phyloP scores from a whole-genome alignment of 2,888 invertebrate genomes.

The Octodonta nipae region DNA sequence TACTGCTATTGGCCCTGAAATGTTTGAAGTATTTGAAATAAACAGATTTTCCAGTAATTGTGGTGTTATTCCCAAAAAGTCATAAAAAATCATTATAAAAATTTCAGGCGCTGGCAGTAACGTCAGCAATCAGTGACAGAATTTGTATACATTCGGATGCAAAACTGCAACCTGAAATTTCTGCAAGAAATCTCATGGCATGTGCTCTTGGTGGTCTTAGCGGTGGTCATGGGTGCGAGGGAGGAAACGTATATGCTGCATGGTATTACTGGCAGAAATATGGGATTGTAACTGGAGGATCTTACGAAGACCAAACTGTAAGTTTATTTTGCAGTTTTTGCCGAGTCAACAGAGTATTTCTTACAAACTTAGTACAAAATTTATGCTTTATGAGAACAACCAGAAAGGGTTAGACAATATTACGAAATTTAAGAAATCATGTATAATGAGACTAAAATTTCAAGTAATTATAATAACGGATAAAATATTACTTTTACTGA shows the following conservation, averaged over 20 bases:
- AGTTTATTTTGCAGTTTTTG: no score
- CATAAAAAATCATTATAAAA: neutral
- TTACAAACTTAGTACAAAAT: no score
- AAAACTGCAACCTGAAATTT: slow-evolving; percentile 53
- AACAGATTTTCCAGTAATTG: neutral
- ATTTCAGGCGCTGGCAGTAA: slow-evolving; percentile 59
- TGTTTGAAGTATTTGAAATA: no score
- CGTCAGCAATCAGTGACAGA: slow-evolving; percentile 74
- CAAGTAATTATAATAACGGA: no score
- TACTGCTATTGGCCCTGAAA: no score
- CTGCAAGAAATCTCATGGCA: slow-evolving; percentile 66
- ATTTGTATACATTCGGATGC: slow-evolving; percentile 65
- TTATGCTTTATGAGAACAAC: no score
- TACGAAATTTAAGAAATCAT: no score
- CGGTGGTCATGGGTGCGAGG: slow-evolving; percentile 72
- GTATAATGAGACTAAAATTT: no score
- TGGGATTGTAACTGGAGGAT: slow-evolving; percentile 79
- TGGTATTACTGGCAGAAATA: slow-evolving; percentile 71
- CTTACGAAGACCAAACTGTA: no score
- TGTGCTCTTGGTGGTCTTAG: slow-evolving; percentile 41
- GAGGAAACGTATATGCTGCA: slow-evolving; percentile 64
- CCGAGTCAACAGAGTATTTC: no score
- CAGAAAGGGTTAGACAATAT: no score
- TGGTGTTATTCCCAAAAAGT: neutral
- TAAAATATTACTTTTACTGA: no score